These are phyloP conservation scores for Ephestia elutella DNA, from an alignment of 1,140 invertebrate genomes.

Conservation along the genomic window DNA sequence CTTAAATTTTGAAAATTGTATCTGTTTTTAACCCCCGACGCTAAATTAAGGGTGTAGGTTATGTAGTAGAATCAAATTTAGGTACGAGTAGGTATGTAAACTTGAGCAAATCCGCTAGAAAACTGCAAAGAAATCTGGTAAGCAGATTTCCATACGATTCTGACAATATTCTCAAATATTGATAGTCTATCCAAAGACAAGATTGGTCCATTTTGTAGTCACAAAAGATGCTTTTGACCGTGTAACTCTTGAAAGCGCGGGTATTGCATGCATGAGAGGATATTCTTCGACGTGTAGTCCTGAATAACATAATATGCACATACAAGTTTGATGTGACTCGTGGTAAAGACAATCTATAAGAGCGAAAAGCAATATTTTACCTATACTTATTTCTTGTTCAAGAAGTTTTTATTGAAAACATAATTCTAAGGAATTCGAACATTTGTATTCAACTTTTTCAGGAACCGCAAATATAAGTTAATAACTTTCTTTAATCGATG, in stretches of 20 bases:
- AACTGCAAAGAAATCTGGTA: neutral
- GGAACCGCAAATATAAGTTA: too few species aligned
- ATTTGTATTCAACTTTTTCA: too few species aligned
- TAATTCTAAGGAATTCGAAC: too few species aligned
- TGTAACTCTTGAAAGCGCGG: slow-evolving; percentile 3
- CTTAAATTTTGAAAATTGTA: too few species aligned
- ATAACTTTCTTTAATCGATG: too few species aligned
- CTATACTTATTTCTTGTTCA: neutral
- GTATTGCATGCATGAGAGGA: neutral
- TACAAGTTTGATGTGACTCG: neutral
- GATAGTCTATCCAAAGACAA: neutral
- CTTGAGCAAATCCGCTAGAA: neutral
- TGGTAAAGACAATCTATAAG: neutral
- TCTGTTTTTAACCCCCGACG: too few species aligned
- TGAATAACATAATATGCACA: slow-evolving; percentile 2
- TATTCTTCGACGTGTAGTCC: slow-evolving; percentile 2
- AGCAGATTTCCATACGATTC: neutral
- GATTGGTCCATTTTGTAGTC: slow-evolving; percentile 4
- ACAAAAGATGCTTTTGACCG: slow-evolving; percentile 1
- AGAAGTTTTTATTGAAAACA: too few species aligned
- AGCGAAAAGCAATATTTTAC: neutral
- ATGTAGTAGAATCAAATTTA: too few species aligned
- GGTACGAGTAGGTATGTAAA: too few species aligned
- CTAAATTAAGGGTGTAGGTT: too few species aligned
- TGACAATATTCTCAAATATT: neutral